A percentile compares a stretch with the other conserved stretches of the same genome.
These are phyloP conservation scores for Harpegnathos saltator DNA, from an alignment of 1,140 invertebrate species.

Conservation along the genomic window DNA sequence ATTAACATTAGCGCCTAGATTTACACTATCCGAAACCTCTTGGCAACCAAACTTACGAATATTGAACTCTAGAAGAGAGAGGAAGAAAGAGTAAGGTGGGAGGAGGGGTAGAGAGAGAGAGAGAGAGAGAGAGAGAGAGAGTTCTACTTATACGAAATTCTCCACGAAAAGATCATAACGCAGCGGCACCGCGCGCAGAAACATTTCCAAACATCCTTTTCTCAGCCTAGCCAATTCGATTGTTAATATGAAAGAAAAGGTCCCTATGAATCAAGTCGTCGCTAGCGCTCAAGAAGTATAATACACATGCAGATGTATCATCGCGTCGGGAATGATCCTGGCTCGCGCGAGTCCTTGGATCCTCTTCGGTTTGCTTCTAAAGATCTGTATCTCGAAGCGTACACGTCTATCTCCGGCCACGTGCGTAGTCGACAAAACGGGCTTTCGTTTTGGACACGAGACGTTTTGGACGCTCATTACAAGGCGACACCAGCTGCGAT, in stretches of 20 bases:
- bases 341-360: not conserved
- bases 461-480: constrained; percentile 13
- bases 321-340: not conserved
- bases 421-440: not conserved
- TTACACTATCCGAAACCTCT: constrained; percentile 1
- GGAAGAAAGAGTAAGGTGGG: no score
- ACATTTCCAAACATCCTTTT: constrained; percentile 28
- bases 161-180: not conserved
- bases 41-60: constrained; percentile 18
- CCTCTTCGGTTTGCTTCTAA: constrained; percentile 8
- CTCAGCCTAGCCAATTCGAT: not conserved
- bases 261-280: constrained; percentile 15
- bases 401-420: not conserved
- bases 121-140: no score
- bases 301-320: not conserved
- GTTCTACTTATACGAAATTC: not conserved
- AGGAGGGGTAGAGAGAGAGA: no score
- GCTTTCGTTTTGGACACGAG: not conserved
- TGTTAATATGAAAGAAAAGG: constrained; percentile 14
- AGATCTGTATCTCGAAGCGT: not conserved
- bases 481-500: constrained; percentile 8
- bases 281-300: not conserved
- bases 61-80: not conserved
- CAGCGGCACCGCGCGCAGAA: constrained; percentile 4
- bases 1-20: constrained; percentile 25